Conservation (phyloP, 1,140 invertebrate species). For the Philotrypesis tridentata region DNA sequence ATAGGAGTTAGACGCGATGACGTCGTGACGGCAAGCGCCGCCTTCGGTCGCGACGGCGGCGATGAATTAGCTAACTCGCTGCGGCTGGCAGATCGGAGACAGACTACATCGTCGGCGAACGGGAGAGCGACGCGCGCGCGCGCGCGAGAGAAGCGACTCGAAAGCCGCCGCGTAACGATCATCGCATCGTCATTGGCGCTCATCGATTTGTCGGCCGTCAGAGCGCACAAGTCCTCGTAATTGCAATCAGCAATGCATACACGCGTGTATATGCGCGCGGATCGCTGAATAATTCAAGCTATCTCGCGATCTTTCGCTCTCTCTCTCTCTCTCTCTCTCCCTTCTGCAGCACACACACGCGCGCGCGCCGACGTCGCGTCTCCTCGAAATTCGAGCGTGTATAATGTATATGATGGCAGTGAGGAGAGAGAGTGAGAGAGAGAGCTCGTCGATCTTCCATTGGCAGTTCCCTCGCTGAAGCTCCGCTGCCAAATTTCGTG, state of each 20-base stretch:
- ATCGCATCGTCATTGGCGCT: neutral
- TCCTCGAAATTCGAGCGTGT: conserved; percentile 58
- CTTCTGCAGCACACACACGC: conserved; percentile 23
- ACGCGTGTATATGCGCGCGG: conserved; percentile 34
- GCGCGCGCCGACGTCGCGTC: conserved; percentile 51
- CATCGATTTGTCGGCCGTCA: conserved; percentile 33
- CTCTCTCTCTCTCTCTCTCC: neutral
- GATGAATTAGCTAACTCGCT: neutral
- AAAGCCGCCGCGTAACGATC: conserved; percentile 7
- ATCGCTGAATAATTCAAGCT: conserved; percentile 60
- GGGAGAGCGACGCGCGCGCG: too few relatives aligned
- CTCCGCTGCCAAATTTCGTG: neutral
- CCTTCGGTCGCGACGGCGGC: neutral
- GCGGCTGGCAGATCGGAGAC: too few relatives aligned
- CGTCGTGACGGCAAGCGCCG: neutral
- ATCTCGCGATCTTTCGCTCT: conserved; percentile 31
- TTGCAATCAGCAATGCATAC: conserved; percentile 56
- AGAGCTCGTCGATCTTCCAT: conserved; percentile 54
- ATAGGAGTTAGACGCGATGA: too few relatives aligned
- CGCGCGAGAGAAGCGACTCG: too few relatives aligned
- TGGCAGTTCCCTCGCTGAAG: conserved; percentile 32
- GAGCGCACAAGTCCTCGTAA: conserved; percentile 49
- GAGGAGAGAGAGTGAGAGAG: too few relatives aligned
- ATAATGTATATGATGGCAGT: too few relatives aligned
- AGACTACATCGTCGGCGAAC: conserved; percentile 19